Evolutionary conservation across 1,140 invertebrate genomes (phyloP), one percentile per base, ranked within the genome.

Genomic region (Aphelinus certus): DNA sequence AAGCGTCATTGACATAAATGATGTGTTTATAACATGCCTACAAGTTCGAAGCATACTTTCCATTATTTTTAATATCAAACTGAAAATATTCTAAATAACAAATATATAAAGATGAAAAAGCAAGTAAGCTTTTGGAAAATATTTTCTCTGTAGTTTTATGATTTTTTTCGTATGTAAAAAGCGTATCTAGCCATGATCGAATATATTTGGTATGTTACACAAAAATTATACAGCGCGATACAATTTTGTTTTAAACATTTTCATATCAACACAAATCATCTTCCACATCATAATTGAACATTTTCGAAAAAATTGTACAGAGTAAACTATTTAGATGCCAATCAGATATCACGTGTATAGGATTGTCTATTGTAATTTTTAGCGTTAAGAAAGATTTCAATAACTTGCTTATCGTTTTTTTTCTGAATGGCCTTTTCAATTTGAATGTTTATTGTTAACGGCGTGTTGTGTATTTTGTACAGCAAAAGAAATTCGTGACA

Each of bases 381-480:
- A 45, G 68, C 49, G 3, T 51, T 45, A 9, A 70, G 49, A 51
- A 51, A n/a, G 45, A 10, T 5, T 61, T 61, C 3, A 47, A 55
- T 71, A 47, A 2, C 62, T 5, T 10, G 47, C 42, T 3, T 46
- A 26, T 2, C 7, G 9, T 63, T 55, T 47, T 71, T 71, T 10
- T 26, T 70, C 51, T 7, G 5, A 72, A 10, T 49, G 1, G 47
- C n/a, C 9, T 42, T 55, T n/a, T 43, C 58, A 1, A 7, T 56
- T 7, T 9, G 42, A 43, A 51, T 51, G 45, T 43, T 64, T 47
- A 63, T 46, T 62, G 7, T 58, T 43, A 62, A 63, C 49, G 7
- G 9, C 68, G 48, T 46, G 66, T 79, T 77, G 60, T 77, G 56
- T 76, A 63, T 26, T 79, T 76, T 79, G 58, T 77, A 71, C 72